phyloP scores from a whole-genome alignment of 2,113 vertebrate species.

The Casuarius casuarius region DNA sequence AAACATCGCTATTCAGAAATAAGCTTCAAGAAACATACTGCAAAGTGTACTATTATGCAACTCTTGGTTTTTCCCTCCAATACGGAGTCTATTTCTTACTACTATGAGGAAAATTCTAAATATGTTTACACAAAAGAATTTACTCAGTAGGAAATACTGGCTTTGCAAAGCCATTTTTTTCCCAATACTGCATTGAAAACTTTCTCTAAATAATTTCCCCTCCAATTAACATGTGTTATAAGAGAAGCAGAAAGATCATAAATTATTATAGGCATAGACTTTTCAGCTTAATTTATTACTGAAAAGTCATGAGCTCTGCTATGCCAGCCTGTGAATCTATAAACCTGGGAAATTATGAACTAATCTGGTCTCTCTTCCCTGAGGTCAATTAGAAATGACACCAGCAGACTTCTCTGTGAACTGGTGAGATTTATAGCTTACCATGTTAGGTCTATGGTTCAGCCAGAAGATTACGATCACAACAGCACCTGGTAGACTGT shows the following conservation, averaged over 20 bases:
- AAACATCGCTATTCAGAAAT: not conserved
- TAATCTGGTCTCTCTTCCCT: slow-evolving; percentile 54
- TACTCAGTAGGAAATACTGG: not conserved
- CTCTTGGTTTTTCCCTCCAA: not conserved
- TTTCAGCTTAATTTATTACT: slow-evolving; percentile 60
- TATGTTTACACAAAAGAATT: not conserved
- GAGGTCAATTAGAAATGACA: slow-evolving; percentile 71
- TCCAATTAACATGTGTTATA: slow-evolving; percentile 48
- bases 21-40: not conserved
- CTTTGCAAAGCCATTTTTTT: not conserved
- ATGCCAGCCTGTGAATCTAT: slow-evolving; percentile 59
- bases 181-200: not conserved
- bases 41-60: not conserved
- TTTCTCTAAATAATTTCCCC: slow-evolving; percentile 27
- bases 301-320: not conserved
- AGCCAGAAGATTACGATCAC: slow-evolving; percentile 70
- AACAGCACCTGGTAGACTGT: slow-evolving; percentile 68
- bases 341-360: slow-evolving; percentile 60
- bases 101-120: not conserved
- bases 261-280: slow-evolving; percentile 40
- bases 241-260: slow-evolving; percentile 44
- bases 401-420: slow-evolving; percentile 58
- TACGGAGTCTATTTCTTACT: not conserved
- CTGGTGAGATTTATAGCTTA: slow-evolving; percentile 69
- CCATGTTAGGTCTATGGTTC: slow-evolving; percentile 36